Conservation (phyloP, 1,140 invertebrate species). For the Sipha flava region DNA sequence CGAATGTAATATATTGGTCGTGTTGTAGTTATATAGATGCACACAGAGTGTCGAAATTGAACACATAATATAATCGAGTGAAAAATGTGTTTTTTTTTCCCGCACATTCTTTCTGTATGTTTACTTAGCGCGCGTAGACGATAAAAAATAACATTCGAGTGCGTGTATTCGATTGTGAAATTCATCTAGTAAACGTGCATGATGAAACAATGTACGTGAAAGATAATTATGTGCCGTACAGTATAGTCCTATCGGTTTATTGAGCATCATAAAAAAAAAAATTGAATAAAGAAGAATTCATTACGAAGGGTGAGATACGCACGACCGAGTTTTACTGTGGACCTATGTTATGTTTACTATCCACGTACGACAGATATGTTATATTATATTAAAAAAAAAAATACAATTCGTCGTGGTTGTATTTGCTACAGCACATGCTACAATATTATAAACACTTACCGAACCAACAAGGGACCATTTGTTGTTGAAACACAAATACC, state of each 20-base stretch:
- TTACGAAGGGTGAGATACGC: background rate
- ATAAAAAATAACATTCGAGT: background rate
- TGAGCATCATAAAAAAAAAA: background rate
- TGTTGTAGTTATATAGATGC: too few relatives aligned
- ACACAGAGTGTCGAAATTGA: background rate
- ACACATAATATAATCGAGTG: background rate
- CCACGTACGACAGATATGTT: too few relatives aligned
- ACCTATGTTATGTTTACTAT: background rate
- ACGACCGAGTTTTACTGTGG: background rate
- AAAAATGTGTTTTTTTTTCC: background rate
- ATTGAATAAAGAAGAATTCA: background rate
- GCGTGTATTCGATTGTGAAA: constrained; percentile 9
- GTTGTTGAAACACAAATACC: constrained; percentile 52
- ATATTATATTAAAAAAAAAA: background rate
- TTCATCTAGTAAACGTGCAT: background rate
- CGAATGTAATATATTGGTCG: too few relatives aligned
- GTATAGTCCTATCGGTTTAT: background rate
- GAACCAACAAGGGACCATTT: constrained; percentile 49
- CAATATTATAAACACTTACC: constrained; percentile 44
- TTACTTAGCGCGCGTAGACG: background rate
- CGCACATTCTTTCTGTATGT: background rate
- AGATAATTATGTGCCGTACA: too few relatives aligned
- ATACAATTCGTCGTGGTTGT: background rate
- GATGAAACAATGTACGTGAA: background rate
- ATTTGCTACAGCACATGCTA: background rate